Base-by-base conservation (phyloP, 2,888 invertebrate species). In the Portevinia maculata region DNA sequence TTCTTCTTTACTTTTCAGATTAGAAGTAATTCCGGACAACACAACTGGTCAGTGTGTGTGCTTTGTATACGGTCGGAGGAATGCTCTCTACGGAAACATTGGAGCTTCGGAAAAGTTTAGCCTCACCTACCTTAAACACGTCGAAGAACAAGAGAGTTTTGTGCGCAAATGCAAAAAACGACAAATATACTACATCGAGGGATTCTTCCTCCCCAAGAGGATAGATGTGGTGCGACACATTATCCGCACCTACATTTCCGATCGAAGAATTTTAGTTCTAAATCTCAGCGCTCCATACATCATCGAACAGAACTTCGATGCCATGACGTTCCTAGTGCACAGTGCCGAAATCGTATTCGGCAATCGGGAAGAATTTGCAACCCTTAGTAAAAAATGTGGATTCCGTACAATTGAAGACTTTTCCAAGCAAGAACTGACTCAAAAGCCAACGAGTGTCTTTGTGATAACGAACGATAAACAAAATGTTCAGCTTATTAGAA, bases 391-490 rank as follows among this genome's bases (percentile, higher is more conserved):
- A 39, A 85, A 88, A 19, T 88, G 74, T 24, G 75, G 75, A 7
- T 84, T 79, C 52, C 65, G 71, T 0, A 59, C 70, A 30, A 78
- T 85, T 0, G 84, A 87, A 69, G 85, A 87, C 15, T 85, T 87
- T 17, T 85, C 86, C 7, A 39, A 84, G 34, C 53, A 85, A 59
- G 85, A 88, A 65, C 75, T 84, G 41, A 86, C 64, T 19, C 60
- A 55, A 60, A 74, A 62, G 52, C 65, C 67, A 17, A 87, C 90
- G 17, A 92, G 93, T 84, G 91, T 93, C 4, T 91, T 94, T 19
- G 90, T 94, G 1, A 91, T 95, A 70, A 95, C 95, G 5, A 92
- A 94, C 86, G 94, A 94, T 8, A 88, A 91, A 0, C 89, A 92
- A 13, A 91, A 92, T 19, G 92, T 94, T 0, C 88, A 92, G 50